Base-by-base conservation (phyloP, 2,797 vertebrate genomes). In the Oryzias dopingdopingensis region DNA sequence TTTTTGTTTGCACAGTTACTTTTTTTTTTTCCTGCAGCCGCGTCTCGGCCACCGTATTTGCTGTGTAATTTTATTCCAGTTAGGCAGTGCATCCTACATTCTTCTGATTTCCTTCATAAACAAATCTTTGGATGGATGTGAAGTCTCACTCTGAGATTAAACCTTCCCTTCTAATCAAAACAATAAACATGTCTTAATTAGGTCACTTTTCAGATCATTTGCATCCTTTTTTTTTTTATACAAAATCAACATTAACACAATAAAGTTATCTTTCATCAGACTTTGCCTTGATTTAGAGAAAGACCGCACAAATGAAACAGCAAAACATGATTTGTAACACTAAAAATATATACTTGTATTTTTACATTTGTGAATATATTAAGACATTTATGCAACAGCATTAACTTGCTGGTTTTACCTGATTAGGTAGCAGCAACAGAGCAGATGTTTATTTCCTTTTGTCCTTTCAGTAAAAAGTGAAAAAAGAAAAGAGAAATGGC, bases 311-410 rank as follows among this genome's bases (percentile, higher is more conserved):
- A 80, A 85, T 70, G 50, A 59, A 84, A 77, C 76, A 82, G 81
- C 83, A 87, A 72, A 62, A 75, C 18, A 37, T 52, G 73, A 81
- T 71, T 83, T 72, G 63, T 65, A 72, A 71, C 54, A 71, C 65
- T 65, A 37, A 76, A 76, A 72, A 79, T 70, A 87, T 74, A 77
- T 61, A 72, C 29, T 65, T 77, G 42, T 70, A 63, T 68, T 74
- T 62, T 79, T 78, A 84, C 77, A 83, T 71, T 64, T 75, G 68
- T 64, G 71, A 79, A 87, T 80, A 88, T 86, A 88, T 90, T 92
- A 91, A 92, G 89, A 92, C 89, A 76, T 88, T 84, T 88, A 61
- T 83, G 79, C 77, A 73, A 79, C 59, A 85, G 78, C 76, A 79
- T 60, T 10, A 53, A 73, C 67, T 65, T 70, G 80, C 83, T 85